These are phyloP conservation scores for Pterostichus niger DNA, from an alignment of 2,888 invertebrate genomes.

Conservation along the genomic window DNA sequence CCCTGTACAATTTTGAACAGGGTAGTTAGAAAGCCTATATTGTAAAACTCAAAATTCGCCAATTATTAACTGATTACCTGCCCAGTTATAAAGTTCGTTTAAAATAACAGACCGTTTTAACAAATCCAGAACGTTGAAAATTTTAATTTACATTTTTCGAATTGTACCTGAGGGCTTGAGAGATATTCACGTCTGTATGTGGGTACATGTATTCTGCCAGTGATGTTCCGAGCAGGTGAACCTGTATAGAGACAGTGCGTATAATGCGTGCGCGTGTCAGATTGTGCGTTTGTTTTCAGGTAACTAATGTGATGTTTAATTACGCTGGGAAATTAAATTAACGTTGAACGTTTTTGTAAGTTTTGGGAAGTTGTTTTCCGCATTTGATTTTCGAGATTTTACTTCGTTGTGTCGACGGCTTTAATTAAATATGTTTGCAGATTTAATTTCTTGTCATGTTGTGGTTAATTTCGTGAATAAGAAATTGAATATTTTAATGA, in stretches of 20 bases:
- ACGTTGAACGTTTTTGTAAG: slow-evolving; percentile 21
- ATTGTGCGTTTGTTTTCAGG: slow-evolving; percentile 30
- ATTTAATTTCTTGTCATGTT: slow-evolving; percentile 36
- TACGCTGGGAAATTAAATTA: slow-evolving; percentile 17
- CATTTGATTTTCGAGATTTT: slow-evolving; percentile 24
- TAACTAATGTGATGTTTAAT: slow-evolving; percentile 45
- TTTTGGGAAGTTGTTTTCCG: slow-evolving; percentile 38
- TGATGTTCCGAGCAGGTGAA: no score
- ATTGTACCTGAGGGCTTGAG: neutral
- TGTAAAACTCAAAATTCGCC: no score
- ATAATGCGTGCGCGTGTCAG: slow-evolving; percentile 17
- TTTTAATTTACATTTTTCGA: slow-evolving; percentile 9
- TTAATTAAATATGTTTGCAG: slow-evolving; percentile 32
- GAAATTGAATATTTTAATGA: no score
- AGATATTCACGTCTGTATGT: neutral
- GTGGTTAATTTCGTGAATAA: no score
- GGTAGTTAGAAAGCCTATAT: no score
- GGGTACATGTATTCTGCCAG: no score
- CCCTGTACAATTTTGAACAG: no score
- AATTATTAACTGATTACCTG: no score
- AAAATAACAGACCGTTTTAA: no score
- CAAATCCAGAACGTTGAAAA: neutral
- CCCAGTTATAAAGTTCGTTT: no score
- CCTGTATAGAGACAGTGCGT: neutral
- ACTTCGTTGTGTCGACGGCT: slow-evolving; percentile 10